Base-by-base conservation (phyloP, 1,140 invertebrate genomes). In the Lepidostoma basale region DNA sequence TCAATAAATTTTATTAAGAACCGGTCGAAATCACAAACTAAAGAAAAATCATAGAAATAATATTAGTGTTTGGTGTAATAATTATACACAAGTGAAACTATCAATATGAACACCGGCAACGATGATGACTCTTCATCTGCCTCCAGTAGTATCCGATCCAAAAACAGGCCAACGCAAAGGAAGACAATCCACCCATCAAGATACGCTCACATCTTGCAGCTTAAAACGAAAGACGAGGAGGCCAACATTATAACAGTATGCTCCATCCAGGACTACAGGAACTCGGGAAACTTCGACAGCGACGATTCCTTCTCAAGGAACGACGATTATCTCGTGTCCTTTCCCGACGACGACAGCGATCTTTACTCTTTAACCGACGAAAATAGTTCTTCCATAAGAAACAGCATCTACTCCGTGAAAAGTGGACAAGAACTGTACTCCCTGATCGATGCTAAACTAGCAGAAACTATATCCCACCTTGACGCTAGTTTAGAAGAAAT, bases 301-400 rank as follows among this genome's bases (percentile, higher is more conserved):
- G 66, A 62, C n/a, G 70, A 72, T n/a, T 39, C 22, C 6, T 44
- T 26, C 25, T 14, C 26, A 1, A 22, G 23, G 18, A 67, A 62
- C 30, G 70, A 67, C 30, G 63, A 72, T 45, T 72, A 72, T 20
- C 42, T 72, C 26, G 70, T 72, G 4, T 67, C 70, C 1, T 72
- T 54, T 25, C 70, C 70, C 12, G 70, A 72, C 23, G 70, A 72
- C 22, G 70, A 72, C 42, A 72, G 70, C 42, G 70, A 67, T 36
- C 20, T 67, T 16, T 69, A 42, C 33, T 69, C 67, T 4, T 39
- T 62, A 10, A 42, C 14, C 0, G 62, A 65, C 44, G 30, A 40
- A n/a, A 68, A 54, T 25, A 60, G 36, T 28, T 33, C 62, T 0
- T 65, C 62, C n/a, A 47, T 67, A 16, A 52, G 56, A 18, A 68